phyloP scores from a whole-genome alignment of 2,888 invertebrate species.

The Cryptus armator region DNA sequence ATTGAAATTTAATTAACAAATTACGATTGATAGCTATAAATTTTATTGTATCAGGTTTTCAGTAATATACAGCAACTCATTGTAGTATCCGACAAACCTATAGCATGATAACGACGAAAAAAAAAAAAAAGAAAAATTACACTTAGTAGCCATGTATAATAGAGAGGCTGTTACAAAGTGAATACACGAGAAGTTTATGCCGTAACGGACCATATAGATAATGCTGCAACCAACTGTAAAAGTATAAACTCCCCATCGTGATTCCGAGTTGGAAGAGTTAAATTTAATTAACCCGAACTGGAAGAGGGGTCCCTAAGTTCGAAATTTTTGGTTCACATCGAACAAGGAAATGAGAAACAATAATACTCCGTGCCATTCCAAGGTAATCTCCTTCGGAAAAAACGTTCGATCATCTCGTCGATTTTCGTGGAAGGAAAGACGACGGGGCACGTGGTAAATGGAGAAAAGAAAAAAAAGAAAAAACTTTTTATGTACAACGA shows the following conservation, averaged over 20 bases:
- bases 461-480: slow-evolving; percentile 26
- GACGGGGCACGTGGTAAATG: slow-evolving; percentile 26
- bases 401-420: slow-evolving; percentile 49
- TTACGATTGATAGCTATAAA: slow-evolving; percentile 80
- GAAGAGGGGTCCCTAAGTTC: slow-evolving; percentile 71
- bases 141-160: slow-evolving; percentile 76
- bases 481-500: slow-evolving; percentile 51
- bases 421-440: slow-evolving; percentile 46
- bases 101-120: slow-evolving; percentile 71
- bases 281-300: slow-evolving; percentile 84
- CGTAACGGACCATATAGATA: slow-evolving; percentile 69
- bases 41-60: slow-evolving; percentile 83
- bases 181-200: slow-evolving; percentile 70
- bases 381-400: slow-evolving; percentile 75
- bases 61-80: slow-evolving; percentile 82
- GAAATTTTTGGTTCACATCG: slow-evolving; percentile 59
- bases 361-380: slow-evolving; percentile 66
- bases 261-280: slow-evolving; percentile 82
- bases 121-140: slow-evolving; percentile 66
- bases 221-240: slow-evolving; percentile 33
- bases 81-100: slow-evolving; percentile 78
- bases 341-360: slow-evolving; percentile 48
- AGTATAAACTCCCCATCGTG: slow-evolving; percentile 68
- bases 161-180: slow-evolving; percentile 74
- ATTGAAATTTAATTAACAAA: slow-evolving; percentile 55